phyloP scores from a whole-genome alignment of 92 coral and sea anemone species.

The Parazoanthus darwini region DNA sequence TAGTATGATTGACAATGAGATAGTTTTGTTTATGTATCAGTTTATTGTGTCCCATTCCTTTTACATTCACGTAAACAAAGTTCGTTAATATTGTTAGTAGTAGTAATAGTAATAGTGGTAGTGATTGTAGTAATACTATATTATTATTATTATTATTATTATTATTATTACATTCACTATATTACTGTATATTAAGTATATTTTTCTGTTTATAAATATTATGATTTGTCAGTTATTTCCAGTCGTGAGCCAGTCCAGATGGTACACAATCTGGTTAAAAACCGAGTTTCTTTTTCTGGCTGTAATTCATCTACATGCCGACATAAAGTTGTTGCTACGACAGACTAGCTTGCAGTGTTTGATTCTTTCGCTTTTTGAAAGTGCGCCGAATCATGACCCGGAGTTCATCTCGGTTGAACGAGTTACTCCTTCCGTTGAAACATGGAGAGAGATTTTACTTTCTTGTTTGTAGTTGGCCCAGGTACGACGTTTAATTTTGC shows the following conservation, averaged over 20 bases:
- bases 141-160: too few species aligned
- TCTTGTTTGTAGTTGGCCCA: background rate
- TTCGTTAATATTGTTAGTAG: too few species aligned
- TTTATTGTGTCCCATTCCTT: background rate
- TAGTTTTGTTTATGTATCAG: background rate
- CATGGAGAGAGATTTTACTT: background rate
- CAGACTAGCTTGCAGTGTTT: background rate
- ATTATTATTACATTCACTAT: too few species aligned
- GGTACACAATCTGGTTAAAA: too few species aligned
- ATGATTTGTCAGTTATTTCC: too few species aligned
- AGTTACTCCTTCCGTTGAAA: background rate
- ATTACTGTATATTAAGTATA: too few species aligned
- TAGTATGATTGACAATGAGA: background rate
- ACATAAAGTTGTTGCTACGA: background rate
- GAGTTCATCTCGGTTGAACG: conserved; percentile 27
- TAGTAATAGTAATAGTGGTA: too few species aligned
- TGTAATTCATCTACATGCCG: background rate
- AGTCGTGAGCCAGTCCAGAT: background rate
- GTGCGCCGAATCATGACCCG: background rate
- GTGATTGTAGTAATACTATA: too few species aligned
- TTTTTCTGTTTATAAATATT: too few species aligned
- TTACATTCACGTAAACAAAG: background rate
- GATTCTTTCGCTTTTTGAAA: background rate
- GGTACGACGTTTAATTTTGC: background rate
- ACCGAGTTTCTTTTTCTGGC: background rate